These are phyloP conservation scores for Botrylloides violaceus DNA, from an alignment of 23 tunicate species.

Conservation along the genomic window DNA sequence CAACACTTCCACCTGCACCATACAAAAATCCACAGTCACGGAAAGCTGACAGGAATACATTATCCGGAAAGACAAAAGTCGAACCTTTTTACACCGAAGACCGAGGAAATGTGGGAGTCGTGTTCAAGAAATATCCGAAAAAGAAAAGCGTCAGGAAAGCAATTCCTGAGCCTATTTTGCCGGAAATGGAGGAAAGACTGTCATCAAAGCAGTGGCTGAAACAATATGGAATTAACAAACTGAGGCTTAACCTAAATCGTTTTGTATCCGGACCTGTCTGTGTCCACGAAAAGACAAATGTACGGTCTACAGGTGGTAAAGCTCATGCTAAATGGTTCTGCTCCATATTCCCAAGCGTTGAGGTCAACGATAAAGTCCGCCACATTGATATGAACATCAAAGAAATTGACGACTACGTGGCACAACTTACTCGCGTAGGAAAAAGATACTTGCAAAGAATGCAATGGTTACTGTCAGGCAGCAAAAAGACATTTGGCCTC, in stretches of 20 bases:
- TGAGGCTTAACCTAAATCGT: conserved; percentile 59
- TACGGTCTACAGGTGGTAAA: conserved; percentile 29
- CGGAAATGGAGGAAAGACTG: conserved; percentile 65
- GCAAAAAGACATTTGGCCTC: conserved; percentile 64
- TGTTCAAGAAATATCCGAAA: conserved; percentile 62
- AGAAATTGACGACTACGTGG: conserved; percentile 62
- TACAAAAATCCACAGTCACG: conserved; percentile 1
- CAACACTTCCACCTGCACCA: conserved; percentile 42
- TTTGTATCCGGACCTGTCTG: conserved; percentile 77
- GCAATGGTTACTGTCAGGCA: conserved; percentile 89
- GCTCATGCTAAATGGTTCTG: conserved; percentile 83
- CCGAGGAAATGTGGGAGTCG: conserved; percentile 50
- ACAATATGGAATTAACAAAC: conserved; percentile 63
- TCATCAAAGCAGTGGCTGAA: conserved; percentile 82
- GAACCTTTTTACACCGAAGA: conserved; percentile 61
- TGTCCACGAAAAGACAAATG: conserved; percentile 60
- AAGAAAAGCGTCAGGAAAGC: conserved; percentile 68
- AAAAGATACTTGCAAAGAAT: conserved; percentile 54
- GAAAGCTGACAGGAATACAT: not conserved
- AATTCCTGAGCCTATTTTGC: conserved; percentile 80
- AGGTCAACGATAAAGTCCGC: conserved; percentile 59
- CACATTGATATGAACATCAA: conserved; percentile 83
- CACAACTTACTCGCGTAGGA: conserved; percentile 41
- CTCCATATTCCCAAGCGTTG: conserved; percentile 85
- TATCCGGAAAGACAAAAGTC: conserved; percentile 9